These are phyloP conservation scores for Parasteatoda tepidariorum DNA, from an alignment of 1,140 invertebrate genomes.

Conservation along the genomic window DNA sequence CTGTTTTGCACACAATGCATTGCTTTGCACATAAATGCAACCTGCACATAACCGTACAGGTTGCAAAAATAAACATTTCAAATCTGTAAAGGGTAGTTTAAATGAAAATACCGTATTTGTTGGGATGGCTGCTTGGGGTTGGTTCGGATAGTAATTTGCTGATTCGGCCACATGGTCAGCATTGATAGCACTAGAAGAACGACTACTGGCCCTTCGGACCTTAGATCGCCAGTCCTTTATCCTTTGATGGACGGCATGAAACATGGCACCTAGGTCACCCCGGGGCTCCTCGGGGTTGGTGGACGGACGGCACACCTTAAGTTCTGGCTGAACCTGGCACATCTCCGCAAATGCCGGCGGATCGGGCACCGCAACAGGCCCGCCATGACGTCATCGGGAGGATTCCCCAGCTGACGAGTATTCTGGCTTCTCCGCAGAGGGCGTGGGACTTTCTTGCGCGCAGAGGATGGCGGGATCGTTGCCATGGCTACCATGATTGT, in stretches of 20 bases:
- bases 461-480: slow-evolving; percentile 44
- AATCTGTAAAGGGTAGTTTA: no score
- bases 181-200: slow-evolving; percentile 28
- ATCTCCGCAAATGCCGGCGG: slow-evolving; percentile 23
- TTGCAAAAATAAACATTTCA: no score
- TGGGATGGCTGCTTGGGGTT: background rate
- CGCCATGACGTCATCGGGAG: slow-evolving; percentile 19
- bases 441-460: slow-evolving; percentile 32
- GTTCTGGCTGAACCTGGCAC: slow-evolving; percentile 44
- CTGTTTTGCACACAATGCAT: no score
- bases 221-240: slow-evolving; percentile 58
- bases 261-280: slow-evolving; percentile 44
- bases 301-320: slow-evolving; percentile 15
- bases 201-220: slow-evolving; percentile 48
- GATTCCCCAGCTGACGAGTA: background rate
- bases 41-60: no score
- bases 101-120: slow-evolving; percentile 33
- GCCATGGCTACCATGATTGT: slow-evolving; percentile 16
- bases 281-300: slow-evolving; percentile 17
- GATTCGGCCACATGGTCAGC: background rate
- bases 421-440: background rate
- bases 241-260: slow-evolving; percentile 57
- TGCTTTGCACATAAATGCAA: no score
- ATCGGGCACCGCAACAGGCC: slow-evolving; percentile 27
- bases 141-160: slow-evolving; percentile 14